Conservation (phyloP, 2,113 vertebrate species). For the Neodon shergylaensis region DNA sequence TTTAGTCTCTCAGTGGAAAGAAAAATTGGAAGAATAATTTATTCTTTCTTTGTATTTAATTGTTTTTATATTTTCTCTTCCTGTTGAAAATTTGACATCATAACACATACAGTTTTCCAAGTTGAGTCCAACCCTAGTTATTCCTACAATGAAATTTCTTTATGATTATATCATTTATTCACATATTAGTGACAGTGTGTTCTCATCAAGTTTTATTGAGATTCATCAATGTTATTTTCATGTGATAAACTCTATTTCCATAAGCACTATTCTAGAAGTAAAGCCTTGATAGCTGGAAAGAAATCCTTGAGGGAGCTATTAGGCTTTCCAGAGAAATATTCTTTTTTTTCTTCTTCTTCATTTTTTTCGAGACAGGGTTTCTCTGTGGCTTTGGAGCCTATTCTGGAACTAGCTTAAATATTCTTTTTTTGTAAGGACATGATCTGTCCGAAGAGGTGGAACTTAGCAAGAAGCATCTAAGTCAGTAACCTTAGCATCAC, state of each 20-base stretch:
- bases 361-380: too few relatives aligned
- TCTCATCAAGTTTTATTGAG: background rate
- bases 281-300: background rate
- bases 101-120: slow-evolving; percentile 35
- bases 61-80: slow-evolving; percentile 51
- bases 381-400: too few relatives aligned
- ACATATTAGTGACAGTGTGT: background rate
- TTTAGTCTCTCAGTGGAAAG: background rate
- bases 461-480: background rate
- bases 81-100: background rate
- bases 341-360: too few relatives aligned
- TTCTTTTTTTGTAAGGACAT: background rate
- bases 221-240: background rate
- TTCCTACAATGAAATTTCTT: background rate
- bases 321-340: background rate
- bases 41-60: slow-evolving; percentile 34
- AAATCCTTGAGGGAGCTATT: background rate
- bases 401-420: background rate
- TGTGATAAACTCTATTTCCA: slow-evolving; percentile 17
- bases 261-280: background rate
- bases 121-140: background rate
- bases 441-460: background rate
- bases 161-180: background rate
- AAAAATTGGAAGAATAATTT: background rate
- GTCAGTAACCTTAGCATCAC: background rate